Conservation (phyloP, 2,113 vertebrate species). For the Mormyrus lacerda region DNA sequence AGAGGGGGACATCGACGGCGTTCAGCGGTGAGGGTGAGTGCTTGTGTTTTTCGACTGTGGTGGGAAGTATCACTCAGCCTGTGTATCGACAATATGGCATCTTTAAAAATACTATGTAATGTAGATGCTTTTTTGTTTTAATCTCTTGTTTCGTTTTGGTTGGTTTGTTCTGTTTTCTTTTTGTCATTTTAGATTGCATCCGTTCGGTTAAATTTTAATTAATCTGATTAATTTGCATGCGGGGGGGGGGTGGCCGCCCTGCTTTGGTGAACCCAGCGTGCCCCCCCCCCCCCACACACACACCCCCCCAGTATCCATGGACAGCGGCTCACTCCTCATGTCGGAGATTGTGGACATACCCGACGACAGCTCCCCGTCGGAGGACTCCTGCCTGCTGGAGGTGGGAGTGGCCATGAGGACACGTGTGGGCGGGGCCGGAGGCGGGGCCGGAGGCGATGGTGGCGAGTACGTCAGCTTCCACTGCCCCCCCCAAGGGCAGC, state of each 20-base stretch:
- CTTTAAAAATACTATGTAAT: background rate
- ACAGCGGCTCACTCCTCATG: constrained; percentile 86
- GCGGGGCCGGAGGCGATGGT: constrained; percentile 36
- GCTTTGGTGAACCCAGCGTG: background rate
- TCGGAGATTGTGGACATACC: constrained; percentile 88
- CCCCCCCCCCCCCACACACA: background rate
- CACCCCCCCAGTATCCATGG: constrained; percentile 75
- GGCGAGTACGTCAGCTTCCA: constrained; percentile 73
- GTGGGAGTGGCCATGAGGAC: constrained; percentile 56
- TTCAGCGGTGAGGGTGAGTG: constrained; percentile 73
- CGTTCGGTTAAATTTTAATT: background rate
- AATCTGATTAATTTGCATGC: background rate
- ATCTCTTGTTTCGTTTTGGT: background rate
- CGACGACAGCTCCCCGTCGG: constrained; percentile 86
- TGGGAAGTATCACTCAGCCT: background rate
- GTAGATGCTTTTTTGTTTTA: constrained; percentile 1
- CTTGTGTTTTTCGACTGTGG: background rate
- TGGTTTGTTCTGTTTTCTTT: background rate
- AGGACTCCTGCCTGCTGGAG: constrained; percentile 90
- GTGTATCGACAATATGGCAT: background rate
- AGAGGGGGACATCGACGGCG: constrained; percentile 77
- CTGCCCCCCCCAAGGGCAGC: constrained; percentile 55
- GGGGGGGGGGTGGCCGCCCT: background rate
- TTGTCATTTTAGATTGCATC: background rate
- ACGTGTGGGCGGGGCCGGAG: constrained; percentile 41